Conservation (phyloP, 2,113 vertebrate genomes). For the Gopherus flavomarginatus region DNA sequence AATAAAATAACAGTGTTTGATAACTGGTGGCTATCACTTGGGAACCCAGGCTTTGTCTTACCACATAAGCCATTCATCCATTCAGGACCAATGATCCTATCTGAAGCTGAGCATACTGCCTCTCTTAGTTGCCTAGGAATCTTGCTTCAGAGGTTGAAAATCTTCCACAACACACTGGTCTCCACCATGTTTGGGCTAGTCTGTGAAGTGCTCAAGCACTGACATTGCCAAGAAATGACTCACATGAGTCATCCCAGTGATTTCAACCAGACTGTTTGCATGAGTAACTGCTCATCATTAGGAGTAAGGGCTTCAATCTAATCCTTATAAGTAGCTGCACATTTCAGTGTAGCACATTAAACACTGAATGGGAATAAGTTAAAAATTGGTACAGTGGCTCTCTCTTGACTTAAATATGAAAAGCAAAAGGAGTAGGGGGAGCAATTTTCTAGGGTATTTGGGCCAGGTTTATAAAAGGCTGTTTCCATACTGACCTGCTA, state of each 20-base stretch:
- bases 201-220: conserved; percentile 2
- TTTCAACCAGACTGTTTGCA: neutral
- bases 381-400: neutral
- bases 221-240: neutral
- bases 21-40: neutral
- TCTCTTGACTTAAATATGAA: neutral
- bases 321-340: neutral
- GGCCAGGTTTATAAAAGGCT: accelerated
- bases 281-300: neutral
- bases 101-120: neutral
- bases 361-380: neutral
- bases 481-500: neutral
- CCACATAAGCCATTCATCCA: neutral
- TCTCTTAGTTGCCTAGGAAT: neutral
- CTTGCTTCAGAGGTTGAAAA: neutral
- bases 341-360: neutral
- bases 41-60: neutral
- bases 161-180: neutral
- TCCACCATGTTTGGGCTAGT: neutral
- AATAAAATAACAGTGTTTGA: conserved; percentile 25
- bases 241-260: neutral
- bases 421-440: neutral
- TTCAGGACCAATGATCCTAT: neutral
- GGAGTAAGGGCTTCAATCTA: neutral
- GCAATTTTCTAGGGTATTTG: neutral